Conservation (phyloP, 2,113 vertebrate species). For the Capricornis sumatraensis region DNA sequence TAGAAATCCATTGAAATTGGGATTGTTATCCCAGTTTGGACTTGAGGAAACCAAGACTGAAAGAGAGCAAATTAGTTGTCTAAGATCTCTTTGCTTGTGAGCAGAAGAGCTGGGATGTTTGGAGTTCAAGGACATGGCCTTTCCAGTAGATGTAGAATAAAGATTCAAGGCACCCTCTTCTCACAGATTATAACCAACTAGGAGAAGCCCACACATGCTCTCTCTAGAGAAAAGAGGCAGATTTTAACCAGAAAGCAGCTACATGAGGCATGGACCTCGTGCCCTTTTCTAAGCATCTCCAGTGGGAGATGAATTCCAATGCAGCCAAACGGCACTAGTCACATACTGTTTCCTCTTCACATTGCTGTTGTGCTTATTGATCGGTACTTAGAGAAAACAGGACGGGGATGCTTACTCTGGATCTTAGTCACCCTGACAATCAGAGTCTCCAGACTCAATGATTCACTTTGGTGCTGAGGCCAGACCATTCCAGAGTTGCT, state of each 20-base stretch:
- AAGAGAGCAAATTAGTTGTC: not conserved
- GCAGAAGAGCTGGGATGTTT: not conserved
- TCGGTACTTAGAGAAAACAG: not conserved
- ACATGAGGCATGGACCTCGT: not conserved
- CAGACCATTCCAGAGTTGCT: not conserved
- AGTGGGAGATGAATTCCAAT: not conserved
- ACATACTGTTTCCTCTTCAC: not conserved
- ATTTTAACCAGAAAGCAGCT: not conserved
- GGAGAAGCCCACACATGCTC: not conserved
- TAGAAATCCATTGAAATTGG: not conserved
- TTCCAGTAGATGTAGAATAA: not conserved
- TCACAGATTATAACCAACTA: not conserved
- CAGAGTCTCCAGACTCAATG: not conserved
- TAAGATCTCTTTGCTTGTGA: not conserved
- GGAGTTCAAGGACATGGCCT: not conserved
- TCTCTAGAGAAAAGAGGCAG: not conserved
- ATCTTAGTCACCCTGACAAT: not conserved
- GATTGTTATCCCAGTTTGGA: not conserved
- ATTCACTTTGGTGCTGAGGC: not conserved
- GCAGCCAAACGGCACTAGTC: not conserved
- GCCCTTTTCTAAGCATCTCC: not conserved
- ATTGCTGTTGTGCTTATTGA: not conserved
- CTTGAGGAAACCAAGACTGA: not conserved
- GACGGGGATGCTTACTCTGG: not conserved
- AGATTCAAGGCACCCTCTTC: not conserved